A percentile compares a stretch with the other conserved stretches of the same genome.
These are phyloP conservation scores for Aphelenchoides bicaudatus DNA, from an alignment of 2,888 invertebrate genomes.

Conservation along the genomic window DNA sequence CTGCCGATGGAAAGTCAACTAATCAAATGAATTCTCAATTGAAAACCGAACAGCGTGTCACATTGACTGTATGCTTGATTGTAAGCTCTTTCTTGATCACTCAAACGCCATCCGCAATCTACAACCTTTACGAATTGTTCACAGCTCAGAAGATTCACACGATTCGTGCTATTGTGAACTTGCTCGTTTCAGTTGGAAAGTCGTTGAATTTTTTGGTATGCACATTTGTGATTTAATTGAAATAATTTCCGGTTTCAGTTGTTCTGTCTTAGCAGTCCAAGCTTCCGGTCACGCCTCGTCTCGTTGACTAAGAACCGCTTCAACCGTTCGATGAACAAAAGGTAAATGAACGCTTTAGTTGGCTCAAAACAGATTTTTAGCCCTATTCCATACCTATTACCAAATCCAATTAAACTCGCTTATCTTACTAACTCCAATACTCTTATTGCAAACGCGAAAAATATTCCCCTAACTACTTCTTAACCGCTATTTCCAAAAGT, in stretches of 20 bases:
- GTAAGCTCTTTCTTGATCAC: slow-evolving; percentile 39
- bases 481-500: no score
- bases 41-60: slow-evolving; percentile 50
- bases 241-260: no score
- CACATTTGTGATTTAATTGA: no score
- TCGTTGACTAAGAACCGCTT: slow-evolving; percentile 39
- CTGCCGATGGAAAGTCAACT: slow-evolving; percentile 31
- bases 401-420: no score
- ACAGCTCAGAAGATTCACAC: slow-evolving; percentile 6
- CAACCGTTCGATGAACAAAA: not conserved
- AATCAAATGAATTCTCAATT: slow-evolving; percentile 34
- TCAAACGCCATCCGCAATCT: not conserved
- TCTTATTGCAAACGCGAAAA: no score
- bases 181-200: slow-evolving; percentile 51
- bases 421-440: no score
- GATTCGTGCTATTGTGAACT: slow-evolving; percentile 26
- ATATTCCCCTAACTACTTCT: no score
- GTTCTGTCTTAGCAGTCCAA: slow-evolving; percentile 51
- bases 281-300: slow-evolving; percentile 49
- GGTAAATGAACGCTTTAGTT: no score
- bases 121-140: slow-evolving; percentile 19
- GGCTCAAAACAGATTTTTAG: no score
- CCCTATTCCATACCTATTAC: no score
- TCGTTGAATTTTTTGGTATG: slow-evolving; percentile 55
- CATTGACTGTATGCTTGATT: slow-evolving; percentile 52